phyloP scores from a whole-genome alignment of 2,113 vertebrate species.

The Sphaerodactylus townsendi region DNA sequence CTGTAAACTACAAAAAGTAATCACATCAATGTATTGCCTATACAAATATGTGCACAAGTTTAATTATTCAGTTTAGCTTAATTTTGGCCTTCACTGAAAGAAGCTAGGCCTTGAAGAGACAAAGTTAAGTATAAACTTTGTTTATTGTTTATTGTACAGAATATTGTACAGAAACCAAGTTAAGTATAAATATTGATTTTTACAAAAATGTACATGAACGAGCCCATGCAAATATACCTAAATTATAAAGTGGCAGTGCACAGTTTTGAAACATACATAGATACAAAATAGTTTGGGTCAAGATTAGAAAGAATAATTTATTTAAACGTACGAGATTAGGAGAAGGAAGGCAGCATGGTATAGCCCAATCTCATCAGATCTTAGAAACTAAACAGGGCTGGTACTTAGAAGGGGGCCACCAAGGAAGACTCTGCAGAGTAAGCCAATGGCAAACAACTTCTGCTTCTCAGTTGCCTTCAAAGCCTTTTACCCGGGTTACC shows the following conservation, averaged over 20 bases:
- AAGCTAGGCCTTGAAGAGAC: background rate
- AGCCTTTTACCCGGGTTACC: too few species aligned
- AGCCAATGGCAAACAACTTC: too few species aligned
- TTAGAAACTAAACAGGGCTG: too few species aligned
- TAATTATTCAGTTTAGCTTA: background rate
- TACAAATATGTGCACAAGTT: background rate
- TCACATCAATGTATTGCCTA: background rate
- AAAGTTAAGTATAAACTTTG: background rate
- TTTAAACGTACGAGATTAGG: background rate
- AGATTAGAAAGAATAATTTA: background rate
- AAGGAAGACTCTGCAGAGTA: too few species aligned
- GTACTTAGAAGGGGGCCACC: too few species aligned
- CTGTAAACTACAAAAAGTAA: background rate
- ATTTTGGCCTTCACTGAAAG: background rate
- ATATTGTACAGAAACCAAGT: too few species aligned
- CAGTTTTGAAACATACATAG: background rate
- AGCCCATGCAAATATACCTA: background rate
- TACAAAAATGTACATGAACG: background rate
- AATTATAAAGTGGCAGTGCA: background rate
- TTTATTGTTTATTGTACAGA: too few species aligned
- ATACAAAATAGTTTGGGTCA: background rate
- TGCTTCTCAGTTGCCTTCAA: too few species aligned
- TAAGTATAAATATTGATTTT: background rate
- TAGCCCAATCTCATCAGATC: too few species aligned
- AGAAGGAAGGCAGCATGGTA: too few species aligned